phyloP scores from a whole-genome alignment of 2,888 invertebrate species.

The Conus canariensis region DNA sequence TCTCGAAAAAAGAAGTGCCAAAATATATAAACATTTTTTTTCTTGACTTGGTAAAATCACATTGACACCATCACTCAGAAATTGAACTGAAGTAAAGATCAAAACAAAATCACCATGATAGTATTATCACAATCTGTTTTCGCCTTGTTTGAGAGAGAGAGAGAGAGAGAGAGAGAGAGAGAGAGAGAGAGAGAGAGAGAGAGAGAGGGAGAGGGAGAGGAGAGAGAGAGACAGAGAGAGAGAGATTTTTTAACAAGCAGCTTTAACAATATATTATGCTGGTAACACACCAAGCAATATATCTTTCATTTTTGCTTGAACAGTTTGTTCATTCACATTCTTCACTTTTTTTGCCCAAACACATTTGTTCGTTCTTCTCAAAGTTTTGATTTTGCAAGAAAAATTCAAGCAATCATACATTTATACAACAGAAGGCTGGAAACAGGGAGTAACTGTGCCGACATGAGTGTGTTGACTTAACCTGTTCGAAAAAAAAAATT shows the following conservation, averaged over 20 bases:
- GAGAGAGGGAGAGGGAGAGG: background rate
- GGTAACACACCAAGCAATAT: background rate
- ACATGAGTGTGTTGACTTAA: background rate
- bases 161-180: background rate
- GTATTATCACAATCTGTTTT: background rate
- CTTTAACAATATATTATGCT: background rate
- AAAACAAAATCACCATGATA: background rate
- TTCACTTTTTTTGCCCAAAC: background rate
- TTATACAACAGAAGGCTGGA: background rate
- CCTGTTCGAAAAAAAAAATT: too few species aligned
- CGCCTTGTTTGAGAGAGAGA: background rate
- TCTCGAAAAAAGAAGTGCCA: conserved; percentile 11
- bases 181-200: conserved; percentile 10
- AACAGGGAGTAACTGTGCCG: too few species aligned
- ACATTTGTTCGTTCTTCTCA: background rate
- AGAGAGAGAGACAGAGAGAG: background rate
- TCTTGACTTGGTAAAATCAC: background rate
- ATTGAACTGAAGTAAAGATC: background rate
- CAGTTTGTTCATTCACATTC: background rate
- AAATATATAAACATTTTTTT: background rate
- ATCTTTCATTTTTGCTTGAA: background rate
- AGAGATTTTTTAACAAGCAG: background rate
- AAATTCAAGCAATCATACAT: background rate
- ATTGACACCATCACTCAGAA: background rate
- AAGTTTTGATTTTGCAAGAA: background rate